Percentiles rank a stretch among this genome's conserved stretches.
Conservation (phyloP, 2,113 vertebrate genomes). For the Pitta sordida region DNA sequence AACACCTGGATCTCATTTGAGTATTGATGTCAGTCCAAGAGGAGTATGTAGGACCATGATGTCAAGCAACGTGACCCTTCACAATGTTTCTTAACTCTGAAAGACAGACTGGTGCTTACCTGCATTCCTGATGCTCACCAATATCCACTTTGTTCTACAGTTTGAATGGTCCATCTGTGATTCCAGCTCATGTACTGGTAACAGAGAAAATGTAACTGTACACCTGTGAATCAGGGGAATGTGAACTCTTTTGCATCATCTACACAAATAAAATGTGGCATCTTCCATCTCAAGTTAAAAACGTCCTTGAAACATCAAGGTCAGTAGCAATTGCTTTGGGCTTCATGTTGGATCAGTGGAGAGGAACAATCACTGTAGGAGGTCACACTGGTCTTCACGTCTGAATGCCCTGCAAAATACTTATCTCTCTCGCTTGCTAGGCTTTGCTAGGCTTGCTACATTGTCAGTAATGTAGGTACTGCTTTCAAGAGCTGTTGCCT, state of each 20-base stretch:
- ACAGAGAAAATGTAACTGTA: neutral
- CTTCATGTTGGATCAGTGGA: neutral
- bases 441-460: no score
- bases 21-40: neutral
- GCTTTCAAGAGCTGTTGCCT: neutral
- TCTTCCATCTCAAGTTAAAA: neutral
- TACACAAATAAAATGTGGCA: neutral
- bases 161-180: neutral
- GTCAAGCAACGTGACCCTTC: neutral
- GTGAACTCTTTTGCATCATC: neutral
- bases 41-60: fast-evolving
- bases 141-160: neutral
- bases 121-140: neutral
- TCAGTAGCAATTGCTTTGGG: neutral
- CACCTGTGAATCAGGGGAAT: neutral
- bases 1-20: neutral
- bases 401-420: neutral
- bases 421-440: neutral
- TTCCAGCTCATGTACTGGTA: neutral
- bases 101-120: neutral
- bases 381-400: neutral
- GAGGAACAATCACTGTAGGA: neutral
- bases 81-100: neutral
- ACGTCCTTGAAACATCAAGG: neutral
- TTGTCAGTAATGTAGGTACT: neutral